Evolutionary conservation across 2,888 invertebrate species (phyloP).

Genomic region (Latheticus oryzae): DNA sequence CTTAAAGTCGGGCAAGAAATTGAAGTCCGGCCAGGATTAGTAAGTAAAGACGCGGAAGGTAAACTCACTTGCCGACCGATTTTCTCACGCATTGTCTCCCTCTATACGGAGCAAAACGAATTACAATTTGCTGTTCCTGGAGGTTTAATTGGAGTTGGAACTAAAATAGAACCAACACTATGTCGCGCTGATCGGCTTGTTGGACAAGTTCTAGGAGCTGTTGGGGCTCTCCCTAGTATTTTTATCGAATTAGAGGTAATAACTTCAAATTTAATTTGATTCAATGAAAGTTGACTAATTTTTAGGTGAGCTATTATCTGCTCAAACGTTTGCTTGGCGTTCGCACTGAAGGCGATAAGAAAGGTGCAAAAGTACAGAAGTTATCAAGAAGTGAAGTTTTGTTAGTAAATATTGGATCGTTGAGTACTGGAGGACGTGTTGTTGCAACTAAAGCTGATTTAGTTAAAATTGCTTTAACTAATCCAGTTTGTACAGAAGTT

Average conservation of each 20-base stretch:
- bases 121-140: conserved; percentile 99
- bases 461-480: conserved; percentile 96
- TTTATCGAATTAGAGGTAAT: conserved; percentile 95
- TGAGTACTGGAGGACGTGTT: conserved; percentile 97
- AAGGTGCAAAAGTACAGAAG: conserved; percentile 97
- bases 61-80: conserved; percentile 96
- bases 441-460: conserved; percentile 95
- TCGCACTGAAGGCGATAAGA: conserved; percentile 98
- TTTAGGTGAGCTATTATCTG: conserved; percentile 85
- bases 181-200: conserved; percentile 99
- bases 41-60: conserved; percentile 96
- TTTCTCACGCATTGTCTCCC: conserved; percentile 95
- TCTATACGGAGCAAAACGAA: conserved; percentile 98
- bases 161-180: conserved; percentile 98
- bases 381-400: conserved; percentile 90
- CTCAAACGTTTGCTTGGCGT: conserved; percentile 96
- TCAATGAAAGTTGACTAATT: conserved; percentile 11
- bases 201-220: conserved; percentile 92
- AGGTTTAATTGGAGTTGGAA: conserved; percentile 99
- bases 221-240: conserved; percentile 96
- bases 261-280: conserved; percentile 1
- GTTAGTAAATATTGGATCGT: conserved; percentile 97
- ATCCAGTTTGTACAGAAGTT: conserved; percentile 98
- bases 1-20: conserved; percentile 98
- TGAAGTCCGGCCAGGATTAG: conserved; percentile 96